A percentile compares a stretch with the other conserved stretches of the same genome.
These are phyloP conservation scores for Ricordea florida DNA, from an alignment of 92 coral and sea anemone species.

Conservation along the genomic window DNA sequence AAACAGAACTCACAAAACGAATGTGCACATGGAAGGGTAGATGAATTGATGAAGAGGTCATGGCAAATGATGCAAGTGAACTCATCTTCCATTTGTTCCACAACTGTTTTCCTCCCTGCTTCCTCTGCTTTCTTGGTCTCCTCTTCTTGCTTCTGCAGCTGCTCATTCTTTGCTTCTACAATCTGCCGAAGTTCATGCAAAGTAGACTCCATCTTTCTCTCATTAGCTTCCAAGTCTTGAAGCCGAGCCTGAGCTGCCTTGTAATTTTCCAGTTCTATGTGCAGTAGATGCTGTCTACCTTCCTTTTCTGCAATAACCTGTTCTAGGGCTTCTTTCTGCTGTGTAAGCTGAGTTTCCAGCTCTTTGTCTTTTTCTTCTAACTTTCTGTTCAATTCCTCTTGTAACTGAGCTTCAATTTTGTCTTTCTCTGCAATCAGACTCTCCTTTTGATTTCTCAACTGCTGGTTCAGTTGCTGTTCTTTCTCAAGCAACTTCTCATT, in stretches of 20 bases:
- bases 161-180: slow-evolving; percentile 77
- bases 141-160: slow-evolving; percentile 78
- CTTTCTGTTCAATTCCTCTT: slow-evolving; percentile 78
- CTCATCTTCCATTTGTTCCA: slow-evolving; percentile 99
- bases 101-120: slow-evolving; percentile 77
- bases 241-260: slow-evolving; percentile 79
- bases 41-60: slow-evolving; percentile 90
- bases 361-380: slow-evolving; percentile 93
- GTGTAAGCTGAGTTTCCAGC: slow-evolving; percentile 68
- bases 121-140: slow-evolving; percentile 92
- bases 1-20: slow-evolving; percentile 95
- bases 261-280: slow-evolving; percentile 55
- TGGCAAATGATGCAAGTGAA: slow-evolving; percentile 95
- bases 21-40: slow-evolving; percentile 89
- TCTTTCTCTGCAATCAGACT: slow-evolving; percentile 84
- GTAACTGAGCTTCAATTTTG: slow-evolving; percentile 72
- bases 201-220: slow-evolving; percentile 74
- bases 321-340: slow-evolving; percentile 78
- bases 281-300: slow-evolving; percentile 73
- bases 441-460: slow-evolving; percentile 82
- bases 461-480: slow-evolving; percentile 72
- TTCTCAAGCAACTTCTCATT: slow-evolving; percentile 73
- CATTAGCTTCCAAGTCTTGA: slow-evolving; percentile 81
- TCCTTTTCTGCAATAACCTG: slow-evolving; percentile 85
- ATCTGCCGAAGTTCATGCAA: slow-evolving; percentile 74